These are phyloP conservation scores for Zaprionus ghesquierei DNA, from an alignment of 1,140 invertebrate species.

Conservation along the genomic window DNA sequence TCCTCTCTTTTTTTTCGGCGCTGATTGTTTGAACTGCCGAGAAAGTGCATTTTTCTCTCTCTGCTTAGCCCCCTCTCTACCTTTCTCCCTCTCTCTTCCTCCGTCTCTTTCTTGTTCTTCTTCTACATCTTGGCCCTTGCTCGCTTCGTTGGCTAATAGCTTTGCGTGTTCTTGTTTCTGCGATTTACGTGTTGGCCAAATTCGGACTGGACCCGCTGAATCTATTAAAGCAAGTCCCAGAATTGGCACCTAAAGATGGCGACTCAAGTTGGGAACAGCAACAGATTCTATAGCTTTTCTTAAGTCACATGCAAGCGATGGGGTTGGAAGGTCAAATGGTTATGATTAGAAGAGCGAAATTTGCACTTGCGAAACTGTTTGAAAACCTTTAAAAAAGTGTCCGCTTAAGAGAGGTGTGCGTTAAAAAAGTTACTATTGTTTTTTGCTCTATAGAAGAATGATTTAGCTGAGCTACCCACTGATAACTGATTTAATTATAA, in stretches of 20 bases:
- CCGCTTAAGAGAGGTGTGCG: no score
- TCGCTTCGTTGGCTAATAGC: neutral
- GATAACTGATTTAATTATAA: no score
- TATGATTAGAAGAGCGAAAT: no score
- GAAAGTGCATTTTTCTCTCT: neutral
- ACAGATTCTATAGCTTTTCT: no score
- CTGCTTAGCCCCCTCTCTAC: neutral
- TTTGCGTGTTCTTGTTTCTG: neutral
- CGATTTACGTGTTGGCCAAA: neutral
- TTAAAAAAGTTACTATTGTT: no score
- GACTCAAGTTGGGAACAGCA: neutral
- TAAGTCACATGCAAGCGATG: neutral
- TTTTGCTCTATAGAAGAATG: no score
- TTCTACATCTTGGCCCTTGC: neutral
- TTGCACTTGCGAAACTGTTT: no score
- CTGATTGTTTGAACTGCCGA: conserved; percentile 3
- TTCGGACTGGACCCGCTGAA: neutral
- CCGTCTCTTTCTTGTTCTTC: no score
- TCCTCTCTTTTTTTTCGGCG: neutral
- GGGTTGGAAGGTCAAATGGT: no score
- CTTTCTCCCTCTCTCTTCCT: neutral
- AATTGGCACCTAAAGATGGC: neutral
- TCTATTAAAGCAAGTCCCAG: neutral
- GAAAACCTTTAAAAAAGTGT: no score
- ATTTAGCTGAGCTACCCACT: no score